A percentile compares a stretch with the other conserved stretches of the same genome.
These are phyloP conservation scores for Stomatorhinus ivindoensis DNA, from an alignment of 2,113 vertebrate genomes.

Conservation along the genomic window DNA sequence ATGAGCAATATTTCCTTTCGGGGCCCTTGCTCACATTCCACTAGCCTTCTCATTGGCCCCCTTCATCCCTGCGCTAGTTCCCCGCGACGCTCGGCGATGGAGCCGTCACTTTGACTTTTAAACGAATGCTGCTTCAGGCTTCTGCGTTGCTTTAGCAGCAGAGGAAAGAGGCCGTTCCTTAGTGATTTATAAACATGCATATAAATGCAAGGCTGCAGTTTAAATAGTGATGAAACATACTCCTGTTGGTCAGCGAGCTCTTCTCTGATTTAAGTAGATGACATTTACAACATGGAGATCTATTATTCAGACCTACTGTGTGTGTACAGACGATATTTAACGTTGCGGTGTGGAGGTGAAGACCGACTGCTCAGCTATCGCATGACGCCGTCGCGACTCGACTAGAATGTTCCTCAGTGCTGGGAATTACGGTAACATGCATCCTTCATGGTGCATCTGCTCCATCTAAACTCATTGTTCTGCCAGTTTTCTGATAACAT, in stretches of 20 bases:
- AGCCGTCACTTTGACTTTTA: conserved; percentile 48
- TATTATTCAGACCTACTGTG: conserved; percentile 98
- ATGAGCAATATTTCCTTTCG: conserved; percentile 12
- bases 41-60: background rate
- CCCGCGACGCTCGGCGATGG: conserved; percentile 23
- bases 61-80: conserved; percentile 2
- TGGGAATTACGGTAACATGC: background rate
- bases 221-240: conserved; percentile 86
- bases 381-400: conserved; percentile 5
- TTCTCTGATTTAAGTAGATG: conserved; percentile 93
- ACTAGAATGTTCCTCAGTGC: background rate
- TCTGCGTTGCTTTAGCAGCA: conserved; percentile 26
- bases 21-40: conserved; percentile 18
- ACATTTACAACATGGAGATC: conserved; percentile 89
- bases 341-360: conserved; percentile 72
- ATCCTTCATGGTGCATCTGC: background rate
- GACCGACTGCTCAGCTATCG: conserved; percentile 26
- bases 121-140: conserved; percentile 29
- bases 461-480: background rate
- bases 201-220: conserved; percentile 88
- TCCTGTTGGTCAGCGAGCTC: conserved; percentile 67
- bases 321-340: conserved; percentile 61
- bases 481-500: background rate
- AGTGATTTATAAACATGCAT: conserved; percentile 97
- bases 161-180: conserved; percentile 71